Evolutionary conservation across 1,140 invertebrate genomes (phyloP), one percentile per base, ranked within the genome.

Genomic region (Drosophila punjabiensis): DNA sequence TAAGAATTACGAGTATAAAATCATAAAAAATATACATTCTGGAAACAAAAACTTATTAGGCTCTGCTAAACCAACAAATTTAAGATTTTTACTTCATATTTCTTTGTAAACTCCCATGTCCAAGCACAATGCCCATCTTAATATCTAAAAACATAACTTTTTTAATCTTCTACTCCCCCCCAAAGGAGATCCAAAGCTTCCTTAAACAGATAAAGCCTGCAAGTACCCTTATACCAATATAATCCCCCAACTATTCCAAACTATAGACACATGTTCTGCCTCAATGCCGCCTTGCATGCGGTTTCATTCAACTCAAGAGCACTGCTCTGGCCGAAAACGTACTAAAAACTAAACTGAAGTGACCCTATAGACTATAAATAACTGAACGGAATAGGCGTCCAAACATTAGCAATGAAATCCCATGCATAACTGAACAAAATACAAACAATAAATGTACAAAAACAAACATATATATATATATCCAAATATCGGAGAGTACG

Each of bases 251-350:
- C 4, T 37, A 28, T 58, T 37, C 14, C 35, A 16, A 28, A 1
- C 1, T 55, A 45, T 61, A 55, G 62, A 20, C 63, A 67, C 24
- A 67, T 67, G 73, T 33, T 69, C 32, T 28, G 68, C 65, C 56
- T 78, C 75, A 78, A 63, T 87, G 64, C 50, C 63, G 68, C 85
- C 85, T 73, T 87, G 84, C 77, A 68, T 84, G 50, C 58, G 62
- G 69, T 71, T 81, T 89, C 84, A 84, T 89, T 87, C 81, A 87
- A 84, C 84, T 78, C 68, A 79, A 65, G 55, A 78, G 66, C 73
- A 56, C 35, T 58, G 55, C 65, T 61, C 68, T 61, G 60, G 70
- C 59, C 58, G 48, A 60, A 52, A 78, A 50, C 70, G 66, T 61
- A 71, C 79, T 61, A 55, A 48, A 52, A 52, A 82, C 62, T 65